Evolutionary conservation across 2,113 vertebrate genomes (phyloP).

Genomic region (Carassius auratus): DNA sequence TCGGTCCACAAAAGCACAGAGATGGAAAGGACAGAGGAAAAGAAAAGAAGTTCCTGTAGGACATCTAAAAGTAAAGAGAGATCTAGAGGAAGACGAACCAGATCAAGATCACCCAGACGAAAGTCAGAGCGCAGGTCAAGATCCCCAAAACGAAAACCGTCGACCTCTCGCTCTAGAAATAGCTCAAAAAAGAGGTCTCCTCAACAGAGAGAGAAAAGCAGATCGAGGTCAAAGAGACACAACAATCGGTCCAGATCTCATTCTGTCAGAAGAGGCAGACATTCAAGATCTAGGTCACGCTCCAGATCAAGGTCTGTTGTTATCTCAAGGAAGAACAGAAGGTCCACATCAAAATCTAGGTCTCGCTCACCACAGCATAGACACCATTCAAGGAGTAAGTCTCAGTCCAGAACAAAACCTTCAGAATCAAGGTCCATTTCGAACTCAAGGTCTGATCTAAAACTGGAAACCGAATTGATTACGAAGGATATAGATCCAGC

Average conservation of each 20-base stretch:
- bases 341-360: constrained; percentile 33
- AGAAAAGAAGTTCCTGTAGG: constrained; percentile 47
- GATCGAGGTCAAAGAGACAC: constrained; percentile 54
- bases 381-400: constrained; percentile 23
- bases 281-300: constrained; percentile 58
- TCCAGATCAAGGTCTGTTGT: constrained; percentile 51
- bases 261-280: constrained; percentile 30
- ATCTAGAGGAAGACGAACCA: constrained; percentile 33
- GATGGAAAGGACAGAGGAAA: no score
- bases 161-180: constrained; percentile 50
- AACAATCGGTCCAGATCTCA: constrained; percentile 59
- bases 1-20: no score
- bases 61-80: constrained; percentile 32
- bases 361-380: constrained; percentile 38
- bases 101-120: constrained; percentile 64
- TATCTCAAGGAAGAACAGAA: constrained; percentile 25
- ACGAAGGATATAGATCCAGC: neutral
- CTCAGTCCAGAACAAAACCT: neutral
- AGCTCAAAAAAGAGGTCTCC: constrained; percentile 6
- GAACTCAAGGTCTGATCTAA: constrained; percentile 35
- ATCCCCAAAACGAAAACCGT: constrained; percentile 67
- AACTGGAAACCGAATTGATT: neutral
- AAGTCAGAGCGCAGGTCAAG: constrained; percentile 62
- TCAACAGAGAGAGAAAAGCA: constrained; percentile 46
- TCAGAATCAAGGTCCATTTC: constrained; percentile 57